phyloP scores from a whole-genome alignment of 1,140 invertebrate species.

The Zaprionus inermis region DNA sequence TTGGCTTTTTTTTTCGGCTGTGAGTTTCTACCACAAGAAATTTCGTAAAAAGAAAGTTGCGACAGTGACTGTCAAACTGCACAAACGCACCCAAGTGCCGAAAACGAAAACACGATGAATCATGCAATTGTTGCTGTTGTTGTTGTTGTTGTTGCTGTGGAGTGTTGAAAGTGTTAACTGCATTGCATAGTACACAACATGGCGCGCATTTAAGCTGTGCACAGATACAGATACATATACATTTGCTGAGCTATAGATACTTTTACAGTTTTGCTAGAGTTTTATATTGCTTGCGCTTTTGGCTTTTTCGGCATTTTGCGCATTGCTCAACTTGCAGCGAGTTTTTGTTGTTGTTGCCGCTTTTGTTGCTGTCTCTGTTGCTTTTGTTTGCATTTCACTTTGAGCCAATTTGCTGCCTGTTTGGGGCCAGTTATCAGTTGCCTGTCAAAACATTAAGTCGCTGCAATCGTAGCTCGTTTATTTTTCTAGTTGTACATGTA shows the following conservation, averaged over 20 bases:
- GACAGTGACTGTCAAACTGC: constrained; percentile 71
- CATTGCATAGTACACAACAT: constrained; percentile 60
- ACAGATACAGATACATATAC: constrained; percentile 15
- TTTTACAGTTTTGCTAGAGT: constrained; percentile 8
- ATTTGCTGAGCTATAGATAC: constrained; percentile 18
- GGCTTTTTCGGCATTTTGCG: constrained; percentile 38
- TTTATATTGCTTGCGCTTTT: constrained; percentile 35
- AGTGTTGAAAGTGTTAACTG: constrained; percentile 77
- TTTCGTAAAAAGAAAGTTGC: constrained; percentile 78
- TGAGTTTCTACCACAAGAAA: constrained; percentile 74
- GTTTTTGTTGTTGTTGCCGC: neutral
- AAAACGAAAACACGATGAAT: constrained; percentile 49
- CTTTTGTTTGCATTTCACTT: constrained; percentile 76
- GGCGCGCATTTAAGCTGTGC: too few species aligned
- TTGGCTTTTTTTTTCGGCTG: constrained; percentile 23
- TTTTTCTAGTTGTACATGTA: constrained; percentile 31
- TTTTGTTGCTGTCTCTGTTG: constrained; percentile 4
- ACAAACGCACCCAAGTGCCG: constrained; percentile 59
- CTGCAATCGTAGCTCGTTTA: constrained; percentile 28
- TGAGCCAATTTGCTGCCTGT: constrained; percentile 50
- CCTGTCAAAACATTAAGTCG: constrained; percentile 47
- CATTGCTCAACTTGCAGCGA: constrained; percentile 59
- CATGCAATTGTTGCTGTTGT: constrained; percentile 44
- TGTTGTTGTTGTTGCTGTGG: constrained; percentile 25
- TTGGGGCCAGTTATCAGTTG: constrained; percentile 34